Conservation (phyloP, 2,888 invertebrate species). For the Macrosiphum euphorbiae region DNA sequence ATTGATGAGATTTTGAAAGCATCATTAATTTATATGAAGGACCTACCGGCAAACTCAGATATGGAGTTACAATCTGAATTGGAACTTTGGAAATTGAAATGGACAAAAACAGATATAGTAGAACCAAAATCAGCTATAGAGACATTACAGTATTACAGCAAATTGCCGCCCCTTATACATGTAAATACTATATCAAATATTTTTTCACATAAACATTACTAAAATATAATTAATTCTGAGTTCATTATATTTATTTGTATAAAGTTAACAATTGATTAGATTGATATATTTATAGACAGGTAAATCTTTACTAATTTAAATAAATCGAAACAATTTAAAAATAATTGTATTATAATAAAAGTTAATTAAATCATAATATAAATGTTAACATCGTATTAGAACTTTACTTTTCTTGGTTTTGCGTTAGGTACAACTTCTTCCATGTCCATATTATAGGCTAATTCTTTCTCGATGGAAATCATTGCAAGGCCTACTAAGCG, state of each 20-base stretch:
- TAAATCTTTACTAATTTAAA: conserved; percentile 6
- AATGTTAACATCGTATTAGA: neutral
- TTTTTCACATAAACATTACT: conserved; percentile 26
- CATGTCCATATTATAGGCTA: neutral
- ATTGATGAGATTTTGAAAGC: too few species aligned
- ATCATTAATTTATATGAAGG: too few species aligned
- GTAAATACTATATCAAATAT: conserved; percentile 30
- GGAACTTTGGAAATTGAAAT: too few species aligned
- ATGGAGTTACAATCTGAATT: too few species aligned
- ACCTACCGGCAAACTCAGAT: too few species aligned
- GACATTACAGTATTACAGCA: too few species aligned
- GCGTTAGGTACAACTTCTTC: neutral
- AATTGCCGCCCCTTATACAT: conserved; percentile 43
- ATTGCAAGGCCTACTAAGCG: conserved; percentile 23
- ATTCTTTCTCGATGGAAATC: conserved; percentile 29
- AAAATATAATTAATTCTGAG: conserved; percentile 26
- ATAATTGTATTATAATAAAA: neutral
- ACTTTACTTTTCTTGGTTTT: conserved; percentile 30
- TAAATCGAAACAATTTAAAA: neutral
- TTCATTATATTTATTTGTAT: conserved; percentile 15
- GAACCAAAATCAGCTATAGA: too few species aligned
- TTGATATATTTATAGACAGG: neutral
- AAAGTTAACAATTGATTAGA: conserved; percentile 23
- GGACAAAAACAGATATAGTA: too few species aligned
- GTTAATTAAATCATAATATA: neutral